These are phyloP conservation scores for Phalanger gymnotis DNA, from an alignment of 2,797 vertebrate genomes.

Conservation along the genomic window DNA sequence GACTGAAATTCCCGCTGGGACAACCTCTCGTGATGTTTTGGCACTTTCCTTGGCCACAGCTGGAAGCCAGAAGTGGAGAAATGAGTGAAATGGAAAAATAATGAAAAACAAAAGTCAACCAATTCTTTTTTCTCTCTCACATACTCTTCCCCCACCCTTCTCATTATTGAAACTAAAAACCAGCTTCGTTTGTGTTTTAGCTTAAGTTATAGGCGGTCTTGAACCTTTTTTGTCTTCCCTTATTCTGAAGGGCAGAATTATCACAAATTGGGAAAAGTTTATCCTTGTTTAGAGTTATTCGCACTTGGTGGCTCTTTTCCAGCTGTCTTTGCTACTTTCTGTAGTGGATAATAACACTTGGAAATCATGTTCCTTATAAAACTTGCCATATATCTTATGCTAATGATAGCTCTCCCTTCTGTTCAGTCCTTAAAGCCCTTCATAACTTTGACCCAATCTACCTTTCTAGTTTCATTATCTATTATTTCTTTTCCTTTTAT, in stretches of 20 bases:
- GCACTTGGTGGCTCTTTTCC: slow-evolving; percentile 30
- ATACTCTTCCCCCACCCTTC: slow-evolving; percentile 7
- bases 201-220: slow-evolving; percentile 36
- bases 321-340: background rate
- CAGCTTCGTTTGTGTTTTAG: slow-evolving; percentile 36
- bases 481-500: background rate
- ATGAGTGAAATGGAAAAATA: slow-evolving; percentile 73
- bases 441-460: background rate
- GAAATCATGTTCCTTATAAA: background rate
- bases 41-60: slow-evolving; percentile 65
- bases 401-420: background rate
- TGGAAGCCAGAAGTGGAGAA: slow-evolving; percentile 70
- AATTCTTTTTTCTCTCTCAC: slow-evolving; percentile 34
- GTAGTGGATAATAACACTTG: background rate
- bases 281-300: background rate
- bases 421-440: background rate
- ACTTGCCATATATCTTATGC: background rate
- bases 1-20: slow-evolving; percentile 58
- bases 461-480: background rate
- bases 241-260: slow-evolving; percentile 5
- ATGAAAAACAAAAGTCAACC: slow-evolving; percentile 74
- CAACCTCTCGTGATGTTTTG: slow-evolving; percentile 61
- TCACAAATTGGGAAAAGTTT: background rate
- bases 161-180: slow-evolving; percentile 30
- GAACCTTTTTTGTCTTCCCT: slow-evolving; percentile 9